Base-by-base conservation (phyloP, 1,140 invertebrate species). In the Melitaea cinxia region DNA sequence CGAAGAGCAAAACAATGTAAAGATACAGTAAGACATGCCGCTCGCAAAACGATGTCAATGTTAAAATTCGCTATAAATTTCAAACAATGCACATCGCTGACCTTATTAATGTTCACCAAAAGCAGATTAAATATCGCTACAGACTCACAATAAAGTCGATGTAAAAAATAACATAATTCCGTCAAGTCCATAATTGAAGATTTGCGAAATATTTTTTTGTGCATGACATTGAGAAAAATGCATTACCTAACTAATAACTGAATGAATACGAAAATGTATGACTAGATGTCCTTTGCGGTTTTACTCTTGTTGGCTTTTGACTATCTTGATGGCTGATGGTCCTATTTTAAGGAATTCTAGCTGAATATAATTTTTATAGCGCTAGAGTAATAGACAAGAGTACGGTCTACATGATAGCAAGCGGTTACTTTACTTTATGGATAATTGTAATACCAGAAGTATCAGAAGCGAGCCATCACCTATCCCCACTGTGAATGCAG, bases 211-310 rank as follows among this genome's bases (percentile, higher is more conserved):
- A 2, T 19, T 49, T 52, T 60, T 61, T 61, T 30, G 4, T 7
- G 15, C 15, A 10, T 21, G 47, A 58, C 63, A 65, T 65, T 65
- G 63, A 21, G 33, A 26, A 58, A 65, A 57, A 58, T 30, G 53
- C 53, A 63, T 35, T 65, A 49, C 33, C 23, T 45, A 37, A 42
- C 37, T 54, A 53, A 26, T 55, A 55, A 30, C 30, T 63, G 55
- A 65, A 64, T 64, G 45, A 61, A 59, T 58, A 58, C 55, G 65
- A 72, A 68, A 68, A 68, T 68, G 65, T 68, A 56, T 47, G 59
- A 67, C 30, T 4, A 4, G 30, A 9, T 33, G 30, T 33, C 1
- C 9, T 10, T 9, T 10, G 30, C 30, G 3, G 30, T 10, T 33
- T 2, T 33, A 28, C 30, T 1, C 30, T 4, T 33, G 12, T 7